A percentile compares a stretch with the other conserved stretches of the same genome.
phyloP scores from a whole-genome alignment of 2,888 invertebrate species.

The Hipparchia semele region DNA sequence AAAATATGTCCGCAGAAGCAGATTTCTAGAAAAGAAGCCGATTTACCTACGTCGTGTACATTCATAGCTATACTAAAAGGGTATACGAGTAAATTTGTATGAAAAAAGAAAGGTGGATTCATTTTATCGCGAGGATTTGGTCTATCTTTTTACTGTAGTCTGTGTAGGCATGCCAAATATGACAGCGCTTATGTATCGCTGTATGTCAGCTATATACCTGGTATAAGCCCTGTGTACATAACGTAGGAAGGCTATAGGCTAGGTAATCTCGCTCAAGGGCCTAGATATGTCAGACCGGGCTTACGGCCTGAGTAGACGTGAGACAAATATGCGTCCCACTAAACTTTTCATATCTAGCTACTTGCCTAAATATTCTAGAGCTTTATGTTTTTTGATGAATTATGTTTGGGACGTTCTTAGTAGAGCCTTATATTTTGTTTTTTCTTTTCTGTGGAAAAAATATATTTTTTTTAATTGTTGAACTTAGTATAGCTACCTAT shows the following conservation, averaged over 20 bases:
- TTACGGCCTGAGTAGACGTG: constrained; percentile 7
- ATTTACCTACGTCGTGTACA: not conserved
- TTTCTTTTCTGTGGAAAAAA: not conserved
- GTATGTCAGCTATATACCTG: not conserved
- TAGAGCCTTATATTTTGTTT: not conserved
- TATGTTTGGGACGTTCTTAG: not conserved
- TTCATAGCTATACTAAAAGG: too few species aligned
- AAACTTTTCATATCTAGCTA: not conserved
- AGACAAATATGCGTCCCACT: constrained; percentile 6
- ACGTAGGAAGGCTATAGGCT: constrained; percentile 16
- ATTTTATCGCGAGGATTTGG: not conserved
- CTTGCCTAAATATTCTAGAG: not conserved
- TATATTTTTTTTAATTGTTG: too few species aligned
- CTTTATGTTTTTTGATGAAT: not conserved
- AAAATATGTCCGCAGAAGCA: not conserved
- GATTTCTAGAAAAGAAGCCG: not conserved
- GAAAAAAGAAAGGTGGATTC: not conserved
- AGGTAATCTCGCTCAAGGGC: constrained; percentile 27
- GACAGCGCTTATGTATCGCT: not conserved
- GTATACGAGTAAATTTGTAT: not conserved
- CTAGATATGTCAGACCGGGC: constrained; percentile 23
- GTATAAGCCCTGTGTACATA: constrained; percentile 9
- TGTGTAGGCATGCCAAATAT: constrained; percentile 19
- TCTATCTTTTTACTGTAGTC: not conserved
- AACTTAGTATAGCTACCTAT: too few species aligned